Percentiles rank a stretch among this genome's conserved stretches.
phyloP scores from a whole-genome alignment of 2,888 invertebrate species.

The Eurytoma adleriae region DNA sequence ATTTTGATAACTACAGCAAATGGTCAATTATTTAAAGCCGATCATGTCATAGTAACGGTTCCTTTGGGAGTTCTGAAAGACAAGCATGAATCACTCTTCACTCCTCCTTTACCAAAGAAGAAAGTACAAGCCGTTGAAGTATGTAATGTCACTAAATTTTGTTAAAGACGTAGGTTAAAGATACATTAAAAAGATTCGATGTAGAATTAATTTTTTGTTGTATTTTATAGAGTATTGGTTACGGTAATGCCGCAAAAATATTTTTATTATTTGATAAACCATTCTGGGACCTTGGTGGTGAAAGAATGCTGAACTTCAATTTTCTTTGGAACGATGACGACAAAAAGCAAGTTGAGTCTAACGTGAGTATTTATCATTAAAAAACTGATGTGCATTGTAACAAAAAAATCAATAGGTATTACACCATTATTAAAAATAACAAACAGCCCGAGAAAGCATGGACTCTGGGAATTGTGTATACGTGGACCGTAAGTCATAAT shows the following conservation, averaged over 20 bases:
- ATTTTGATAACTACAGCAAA: conserved; percentile 75
- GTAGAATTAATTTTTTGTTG: conserved; percentile 5
- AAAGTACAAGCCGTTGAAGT: conserved; percentile 79
- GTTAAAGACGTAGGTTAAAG: background rate
- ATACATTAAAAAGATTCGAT: conserved; percentile 26
- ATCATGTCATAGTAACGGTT: conserved; percentile 82
- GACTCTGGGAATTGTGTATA: conserved; percentile 81
- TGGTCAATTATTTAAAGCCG: conserved; percentile 78
- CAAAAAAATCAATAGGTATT: background rate
- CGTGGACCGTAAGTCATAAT: conserved; percentile 80
- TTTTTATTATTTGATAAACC: conserved; percentile 80
- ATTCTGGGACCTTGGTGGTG: conserved; percentile 79
- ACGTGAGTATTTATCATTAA: conserved; percentile 31
- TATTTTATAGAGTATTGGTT: conserved; percentile 77
- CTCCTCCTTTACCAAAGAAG: conserved; percentile 77
- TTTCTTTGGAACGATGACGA: conserved; percentile 79
- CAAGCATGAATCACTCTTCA: conserved; percentile 77
- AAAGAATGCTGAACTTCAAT: conserved; percentile 13
- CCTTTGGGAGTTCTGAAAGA: conserved; percentile 85
- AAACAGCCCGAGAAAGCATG: conserved; percentile 76
- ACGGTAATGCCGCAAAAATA: conserved; percentile 84
- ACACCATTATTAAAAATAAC: conserved; percentile 9
- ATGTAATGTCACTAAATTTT: conserved; percentile 12
- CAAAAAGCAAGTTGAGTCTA: conserved; percentile 51
- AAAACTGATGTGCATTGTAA: background rate